Base-by-base conservation (phyloP, 1,140 invertebrate species). In the Macrotrachela quadricornifera region DNA sequence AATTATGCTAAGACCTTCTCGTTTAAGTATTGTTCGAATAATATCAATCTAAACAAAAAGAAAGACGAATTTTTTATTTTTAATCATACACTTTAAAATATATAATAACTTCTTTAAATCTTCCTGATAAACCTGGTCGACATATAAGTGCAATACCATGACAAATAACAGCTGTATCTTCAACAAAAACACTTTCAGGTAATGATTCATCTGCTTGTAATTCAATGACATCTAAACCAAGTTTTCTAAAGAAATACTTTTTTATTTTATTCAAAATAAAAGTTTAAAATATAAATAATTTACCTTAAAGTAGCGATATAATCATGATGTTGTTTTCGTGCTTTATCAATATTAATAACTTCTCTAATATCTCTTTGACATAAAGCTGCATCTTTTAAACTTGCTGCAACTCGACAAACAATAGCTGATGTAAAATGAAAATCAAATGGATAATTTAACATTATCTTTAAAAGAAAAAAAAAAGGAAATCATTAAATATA, bases 181-280 rank as follows among this genome's bases (percentile, higher is more conserved):
- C 87, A 16, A 91, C 78, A 61, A 86, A 85, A 45, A 81, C 78
- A 61, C 82, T 82, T 56, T 83, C 77, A 10, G 85, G 82, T 41
- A 83, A 76, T n/a, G 71, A 71, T 59, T 86, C 83, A 61, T 87
- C 84, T 8, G 85, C 78, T 18, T 84, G 80, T 59, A 94, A 72
- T 71, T 94, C 88, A 45, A 91, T 79, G 0, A 94, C 85, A 69
- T 94, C 84, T 30, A 94, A 65, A 42, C 83, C 83, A 45, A 91
- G 71, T 62, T 86, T 81, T 6, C 83, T 75, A 91, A 69, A n/a
- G 47, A 46, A 15, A 61, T 55, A 38, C 9, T 50, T 44, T 15
- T 10, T 42, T 15, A 0, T 51, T 41, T 51, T 15, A 37, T 42
- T 41, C n/a, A n/a, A n/a, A n/a, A n/a, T n/a, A n/a, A n/a, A n/a